Base-by-base conservation (phyloP, 2,888 invertebrate genomes). In the Eucera pruinosa region DNA sequence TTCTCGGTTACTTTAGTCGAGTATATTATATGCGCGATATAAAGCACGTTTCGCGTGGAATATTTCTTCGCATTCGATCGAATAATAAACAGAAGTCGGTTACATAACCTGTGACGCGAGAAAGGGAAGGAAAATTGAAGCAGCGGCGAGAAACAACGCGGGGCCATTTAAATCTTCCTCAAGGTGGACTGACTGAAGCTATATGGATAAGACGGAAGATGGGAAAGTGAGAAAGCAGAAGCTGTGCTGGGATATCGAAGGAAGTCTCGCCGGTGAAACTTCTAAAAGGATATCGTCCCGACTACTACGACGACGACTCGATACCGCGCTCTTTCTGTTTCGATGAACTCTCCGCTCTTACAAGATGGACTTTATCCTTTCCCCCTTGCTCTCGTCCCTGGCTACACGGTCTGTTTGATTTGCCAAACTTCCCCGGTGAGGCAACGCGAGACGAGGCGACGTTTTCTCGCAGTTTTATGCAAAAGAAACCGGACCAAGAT, bases 111-210 rank as follows among this genome's bases (percentile, higher is more conserved):
- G 43, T 50, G 20, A 1, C 13, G 25, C 2, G 52, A 9, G 23
- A 64, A 23, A 33, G 39, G 39, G 20, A 45, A 47, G 77, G n/a
- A n/a, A n/a, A n/a, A n/a, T n/a, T n/a, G n/a, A n/a, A n/a, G n/a
- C n/a, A n/a, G 80, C 83, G 79, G 25, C 33, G n/a, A n/a, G n/a
- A n/a, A 33, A 36, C 36, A 62, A 60, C 52, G 4, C 58, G 79
- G n/a, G 74, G 76, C 80, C 80, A 86, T 87, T 86, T 86, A 83
- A 87, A 87, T 86, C 82, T 83, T 82, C 70, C 67, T 66, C 62
- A 54, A 58, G 72, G 58, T 39, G 50, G 66, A 50, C 27, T 39
- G 60, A 47, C 57, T 58, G 72, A 41, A 45, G 36, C n/a, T n/a
- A n/a, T 33, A 11, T 43, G 58, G 13, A 30, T 52, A 39, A 52